Conservation (phyloP, 2,888 invertebrate species). For the Drosophila neutralis region DNA sequence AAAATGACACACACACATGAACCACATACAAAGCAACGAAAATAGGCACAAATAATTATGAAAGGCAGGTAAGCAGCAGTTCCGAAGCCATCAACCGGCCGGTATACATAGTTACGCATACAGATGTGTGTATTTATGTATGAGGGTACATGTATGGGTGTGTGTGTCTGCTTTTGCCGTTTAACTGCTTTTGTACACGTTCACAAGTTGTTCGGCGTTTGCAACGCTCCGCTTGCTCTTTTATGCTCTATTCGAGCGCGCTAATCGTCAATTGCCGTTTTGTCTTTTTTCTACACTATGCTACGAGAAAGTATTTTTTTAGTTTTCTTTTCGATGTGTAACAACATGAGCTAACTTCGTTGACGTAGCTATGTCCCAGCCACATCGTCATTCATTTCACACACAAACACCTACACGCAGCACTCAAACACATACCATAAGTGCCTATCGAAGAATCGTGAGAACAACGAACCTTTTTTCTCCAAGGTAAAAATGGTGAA, state of each 20-base stretch:
- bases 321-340: constrained; percentile 71
- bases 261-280: constrained; percentile 46
- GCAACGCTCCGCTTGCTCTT: constrained; percentile 62
- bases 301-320: constrained; percentile 58
- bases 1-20: constrained; percentile 17
- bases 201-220: constrained; percentile 68
- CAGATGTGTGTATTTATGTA: constrained; percentile 20
- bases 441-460: constrained; percentile 55
- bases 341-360: constrained; percentile 58
- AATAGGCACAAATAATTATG: constrained; percentile 77
- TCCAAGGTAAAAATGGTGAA: constrained; percentile 62
- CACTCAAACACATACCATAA: constrained; percentile 38
- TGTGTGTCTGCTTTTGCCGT: constrained; percentile 52
- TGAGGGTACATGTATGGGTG: constrained; percentile 11
- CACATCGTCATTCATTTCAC: constrained; percentile 62
- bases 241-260: constrained; percentile 48
- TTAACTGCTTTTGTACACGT: constrained; percentile 77
- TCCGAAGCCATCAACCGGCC: constrained; percentile 65
- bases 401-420: constrained; percentile 33
- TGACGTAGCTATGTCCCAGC: constrained; percentile 65
- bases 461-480: constrained; percentile 76
- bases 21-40: constrained; percentile 40
- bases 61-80: constrained; percentile 67
- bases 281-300: constrained; percentile 48
- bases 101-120: constrained; percentile 54